Conservation (phyloP, 2,113 vertebrate species). For the Pelobates fuscus region DNA sequence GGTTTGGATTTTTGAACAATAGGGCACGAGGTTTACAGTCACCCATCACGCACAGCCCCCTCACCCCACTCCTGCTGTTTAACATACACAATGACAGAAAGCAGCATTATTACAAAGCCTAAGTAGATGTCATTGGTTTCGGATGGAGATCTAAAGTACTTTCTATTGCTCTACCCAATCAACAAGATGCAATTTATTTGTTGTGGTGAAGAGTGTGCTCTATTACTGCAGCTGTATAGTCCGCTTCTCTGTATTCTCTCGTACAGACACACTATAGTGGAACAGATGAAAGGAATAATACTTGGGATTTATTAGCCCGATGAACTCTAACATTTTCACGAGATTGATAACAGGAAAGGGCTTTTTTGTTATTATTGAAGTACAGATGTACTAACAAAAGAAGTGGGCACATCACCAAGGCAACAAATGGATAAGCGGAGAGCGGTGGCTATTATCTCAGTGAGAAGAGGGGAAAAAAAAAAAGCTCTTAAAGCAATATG, state of each 20-base stretch:
- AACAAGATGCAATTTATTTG: slow-evolving; percentile 17
- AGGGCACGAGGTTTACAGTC: not conserved
- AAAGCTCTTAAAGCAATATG: slow-evolving; percentile 89
- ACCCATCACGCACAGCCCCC: not conserved
- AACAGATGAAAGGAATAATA: slow-evolving; percentile 81
- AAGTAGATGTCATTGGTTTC: slow-evolving; percentile 5
- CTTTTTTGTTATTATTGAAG: slow-evolving; percentile 74
- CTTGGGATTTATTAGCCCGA: slow-evolving; percentile 80
- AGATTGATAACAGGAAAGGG: slow-evolving; percentile 83
- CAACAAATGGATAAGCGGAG: slow-evolving; percentile 97
- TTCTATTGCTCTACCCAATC: slow-evolving; percentile 14
- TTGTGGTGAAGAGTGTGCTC: slow-evolving; percentile 55
- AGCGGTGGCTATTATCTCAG: slow-evolving; percentile 90
- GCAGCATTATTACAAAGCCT: not conserved
- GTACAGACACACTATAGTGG: slow-evolving; percentile 65
- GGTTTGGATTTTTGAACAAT: not conserved
- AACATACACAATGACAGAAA: not conserved
- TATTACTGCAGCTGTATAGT: slow-evolving; percentile 73
- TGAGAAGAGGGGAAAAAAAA: slow-evolving; percentile 58
- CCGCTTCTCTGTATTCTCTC: slow-evolving; percentile 50
- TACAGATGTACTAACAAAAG: slow-evolving; percentile 77
- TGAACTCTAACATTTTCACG: slow-evolving; percentile 81
- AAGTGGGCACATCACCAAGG: slow-evolving; percentile 87
- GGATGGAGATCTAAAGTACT: slow-evolving; percentile 6
- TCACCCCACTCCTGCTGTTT: not conserved